These are phyloP conservation scores for Cecropterus lyciades DNA, from an alignment of 1,140 invertebrate genomes.

Conservation along the genomic window DNA sequence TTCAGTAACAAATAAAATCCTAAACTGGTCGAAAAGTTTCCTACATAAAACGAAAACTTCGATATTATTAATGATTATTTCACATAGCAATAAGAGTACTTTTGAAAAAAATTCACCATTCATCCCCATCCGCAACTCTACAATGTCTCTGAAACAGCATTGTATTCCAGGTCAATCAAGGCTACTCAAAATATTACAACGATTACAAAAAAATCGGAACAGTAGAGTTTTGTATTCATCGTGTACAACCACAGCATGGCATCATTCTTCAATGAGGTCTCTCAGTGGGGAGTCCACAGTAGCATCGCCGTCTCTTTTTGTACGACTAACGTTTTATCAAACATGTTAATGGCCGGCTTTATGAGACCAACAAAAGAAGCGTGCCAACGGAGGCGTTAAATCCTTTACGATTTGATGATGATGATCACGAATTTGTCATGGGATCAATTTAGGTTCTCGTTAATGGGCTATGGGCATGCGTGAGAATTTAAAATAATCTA, in stretches of 20 bases:
- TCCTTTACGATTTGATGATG: constrained; percentile 82
- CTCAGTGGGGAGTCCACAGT: constrained; percentile 75
- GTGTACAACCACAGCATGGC: constrained; percentile 74
- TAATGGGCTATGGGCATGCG: constrained; percentile 65
- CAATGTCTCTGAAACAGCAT: background rate
- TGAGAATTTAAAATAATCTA: constrained; percentile 37
- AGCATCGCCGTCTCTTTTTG: constrained; percentile 77
- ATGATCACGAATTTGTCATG: constrained; percentile 77
- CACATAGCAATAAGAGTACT: background rate
- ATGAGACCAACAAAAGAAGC: constrained; percentile 79
- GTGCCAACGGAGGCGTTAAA: constrained; percentile 83
- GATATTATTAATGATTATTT: too few relatives aligned
- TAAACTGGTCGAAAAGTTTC: too few relatives aligned
- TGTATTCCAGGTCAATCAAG: constrained; percentile 37
- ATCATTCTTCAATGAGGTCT: constrained; percentile 65
- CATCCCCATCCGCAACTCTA: background rate
- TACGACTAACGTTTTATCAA: constrained; percentile 79
- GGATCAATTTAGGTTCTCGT: constrained; percentile 56
- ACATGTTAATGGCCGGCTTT: constrained; percentile 82
- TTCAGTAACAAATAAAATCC: too few relatives aligned
- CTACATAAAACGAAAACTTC: too few relatives aligned
- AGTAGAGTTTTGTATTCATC: constrained; percentile 56
- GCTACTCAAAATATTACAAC: constrained; percentile 44
- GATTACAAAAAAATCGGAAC: constrained; percentile 53
- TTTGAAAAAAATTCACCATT: background rate